A percentile compares a stretch with the other conserved stretches of the same genome.
phyloP scores from a whole-genome alignment of 2,113 vertebrate genomes.

The Notothenia coriiceps region DNA sequence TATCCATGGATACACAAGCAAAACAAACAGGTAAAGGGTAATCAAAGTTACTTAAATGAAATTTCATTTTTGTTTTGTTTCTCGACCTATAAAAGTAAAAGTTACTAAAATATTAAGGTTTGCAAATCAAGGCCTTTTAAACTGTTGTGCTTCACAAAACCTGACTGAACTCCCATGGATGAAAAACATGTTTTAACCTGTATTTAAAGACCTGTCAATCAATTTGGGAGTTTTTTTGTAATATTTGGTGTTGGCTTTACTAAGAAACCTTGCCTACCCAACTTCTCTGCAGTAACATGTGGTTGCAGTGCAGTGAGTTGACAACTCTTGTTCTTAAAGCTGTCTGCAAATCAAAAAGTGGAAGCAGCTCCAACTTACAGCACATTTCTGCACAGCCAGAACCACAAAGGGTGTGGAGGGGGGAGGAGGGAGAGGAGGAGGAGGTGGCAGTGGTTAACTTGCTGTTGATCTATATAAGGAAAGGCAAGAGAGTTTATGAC shows the following conservation, averaged over 20 bases:
- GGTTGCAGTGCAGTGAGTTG: constrained; percentile 26
- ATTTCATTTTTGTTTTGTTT: neutral
- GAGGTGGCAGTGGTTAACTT: constrained; percentile 63
- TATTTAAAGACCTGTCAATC: neutral
- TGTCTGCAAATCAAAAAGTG: constrained; percentile 50
- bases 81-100: neutral
- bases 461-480: constrained; percentile 68
- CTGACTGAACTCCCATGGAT: neutral
- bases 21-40: no score
- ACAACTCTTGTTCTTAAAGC: constrained; percentile 27
- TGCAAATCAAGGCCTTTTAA: neutral
- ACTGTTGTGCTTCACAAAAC: neutral
- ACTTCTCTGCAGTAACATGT: constrained; percentile 12
- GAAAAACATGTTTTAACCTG: neutral
- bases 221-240: neutral
- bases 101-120: neutral
- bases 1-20: neutral
- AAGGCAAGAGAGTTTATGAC: constrained; percentile 41
- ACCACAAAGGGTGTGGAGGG: constrained; percentile 78
- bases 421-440: constrained; percentile 30
- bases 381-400: constrained; percentile 61
- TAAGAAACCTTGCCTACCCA: neutral
- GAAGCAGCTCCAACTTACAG: constrained; percentile 42
- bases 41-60: no score
- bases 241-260: neutral